Evolutionary conservation across 2,113 vertebrate species (phyloP).

Genomic region (Eublepharis macularius): DNA sequence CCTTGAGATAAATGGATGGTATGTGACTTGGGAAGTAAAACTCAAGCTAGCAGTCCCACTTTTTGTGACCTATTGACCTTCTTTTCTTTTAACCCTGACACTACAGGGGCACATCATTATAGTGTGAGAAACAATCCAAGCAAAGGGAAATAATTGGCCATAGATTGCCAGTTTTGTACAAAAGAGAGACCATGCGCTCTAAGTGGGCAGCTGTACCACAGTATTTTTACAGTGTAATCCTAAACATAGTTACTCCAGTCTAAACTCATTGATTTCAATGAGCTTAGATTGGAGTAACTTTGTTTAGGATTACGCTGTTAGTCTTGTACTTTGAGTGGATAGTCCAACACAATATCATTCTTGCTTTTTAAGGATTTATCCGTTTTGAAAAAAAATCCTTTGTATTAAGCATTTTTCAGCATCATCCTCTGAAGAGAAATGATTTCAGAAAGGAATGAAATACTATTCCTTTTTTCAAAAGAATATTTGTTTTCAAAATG

Average conservation of each 20-base stretch:
- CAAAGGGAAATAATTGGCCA: background rate
- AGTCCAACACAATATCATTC: background rate
- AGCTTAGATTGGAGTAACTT: too few relatives aligned
- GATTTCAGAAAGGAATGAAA: constrained; percentile 4
- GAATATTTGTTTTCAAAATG: background rate
- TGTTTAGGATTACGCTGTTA: too few relatives aligned
- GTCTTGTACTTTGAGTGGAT: background rate
- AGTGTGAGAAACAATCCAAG: background rate
- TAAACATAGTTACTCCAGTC: too few relatives aligned
- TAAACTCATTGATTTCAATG: too few relatives aligned
- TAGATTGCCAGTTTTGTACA: background rate
- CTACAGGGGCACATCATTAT: background rate
- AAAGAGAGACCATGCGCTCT: background rate
- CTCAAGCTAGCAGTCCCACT: background rate
- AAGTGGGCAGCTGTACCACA: background rate
- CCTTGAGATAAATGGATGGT: background rate
- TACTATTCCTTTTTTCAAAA: background rate
- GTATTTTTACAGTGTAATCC: too few relatives aligned
- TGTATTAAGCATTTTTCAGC: background rate
- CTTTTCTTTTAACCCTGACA: background rate
- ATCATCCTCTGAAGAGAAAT: constrained; percentile 24
- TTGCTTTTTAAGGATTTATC: background rate
- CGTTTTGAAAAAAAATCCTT: constrained; percentile 4
- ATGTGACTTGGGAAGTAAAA: background rate
- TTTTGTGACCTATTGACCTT: background rate